phyloP scores from a whole-genome alignment of 2,113 vertebrate genomes.

The Steatornis caripensis region DNA sequence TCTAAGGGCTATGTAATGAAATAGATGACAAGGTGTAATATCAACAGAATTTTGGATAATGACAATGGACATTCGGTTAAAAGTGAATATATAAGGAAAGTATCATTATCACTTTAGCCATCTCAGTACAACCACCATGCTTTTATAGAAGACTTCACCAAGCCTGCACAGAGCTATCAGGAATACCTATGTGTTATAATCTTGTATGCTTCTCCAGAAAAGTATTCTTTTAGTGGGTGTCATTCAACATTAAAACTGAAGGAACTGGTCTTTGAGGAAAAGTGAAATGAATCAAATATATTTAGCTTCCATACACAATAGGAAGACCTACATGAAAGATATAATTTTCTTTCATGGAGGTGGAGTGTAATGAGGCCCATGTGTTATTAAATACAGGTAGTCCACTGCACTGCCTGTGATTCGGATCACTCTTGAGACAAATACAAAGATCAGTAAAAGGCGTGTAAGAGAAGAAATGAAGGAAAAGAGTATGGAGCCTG shows the following conservation, averaged over 20 bases:
- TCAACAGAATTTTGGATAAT: neutral
- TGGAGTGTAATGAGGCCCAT: neutral
- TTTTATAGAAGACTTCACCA: neutral
- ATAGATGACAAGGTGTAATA: neutral
- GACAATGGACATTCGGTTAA: neutral
- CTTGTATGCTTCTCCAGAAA: neutral
- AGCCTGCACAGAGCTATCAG: neutral
- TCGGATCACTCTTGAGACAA: neutral
- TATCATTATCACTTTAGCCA: neutral
- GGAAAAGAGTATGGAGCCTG: neutral
- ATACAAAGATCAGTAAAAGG: neutral
- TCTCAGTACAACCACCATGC: neutral
- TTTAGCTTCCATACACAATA: neutral
- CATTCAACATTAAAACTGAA: neutral
- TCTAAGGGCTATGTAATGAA: neutral
- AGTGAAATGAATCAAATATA: neutral
- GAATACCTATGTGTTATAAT: neutral
- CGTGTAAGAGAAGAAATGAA: neutral
- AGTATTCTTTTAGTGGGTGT: neutral
- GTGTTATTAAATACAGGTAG: neutral
- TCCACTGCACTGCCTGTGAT: neutral
- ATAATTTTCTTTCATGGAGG: neutral
- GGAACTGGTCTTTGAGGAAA: neutral
- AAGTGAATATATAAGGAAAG: neutral
- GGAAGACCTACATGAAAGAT: neutral